These are phyloP conservation scores for Strigamia transsilvanica DNA, from an alignment of 2,888 invertebrate species.

Conservation along the genomic window DNA sequence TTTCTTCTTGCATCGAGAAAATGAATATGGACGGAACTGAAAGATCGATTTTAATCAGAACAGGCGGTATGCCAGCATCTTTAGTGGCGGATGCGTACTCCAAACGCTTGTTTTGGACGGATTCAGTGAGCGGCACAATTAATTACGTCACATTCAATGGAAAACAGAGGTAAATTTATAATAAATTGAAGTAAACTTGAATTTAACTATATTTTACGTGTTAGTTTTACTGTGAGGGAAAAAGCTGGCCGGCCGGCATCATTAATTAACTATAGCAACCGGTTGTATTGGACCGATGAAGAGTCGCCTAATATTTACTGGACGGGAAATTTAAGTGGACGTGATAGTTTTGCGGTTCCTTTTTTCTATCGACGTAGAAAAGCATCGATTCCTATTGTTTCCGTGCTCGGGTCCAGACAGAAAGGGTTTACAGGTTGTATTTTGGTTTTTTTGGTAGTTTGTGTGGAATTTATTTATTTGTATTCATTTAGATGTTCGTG, in stretches of 20 bases:
- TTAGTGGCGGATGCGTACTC: conserved; percentile 55
- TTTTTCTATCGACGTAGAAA: neutral
- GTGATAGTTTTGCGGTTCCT: neutral
- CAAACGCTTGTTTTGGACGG: conserved; percentile 58
- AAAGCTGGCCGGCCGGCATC: conserved; percentile 56
- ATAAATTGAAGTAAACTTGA: conserved; percentile 29
- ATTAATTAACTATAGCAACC: conserved; percentile 55
- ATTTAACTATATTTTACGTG: neutral
- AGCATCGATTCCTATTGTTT: conserved; percentile 43
- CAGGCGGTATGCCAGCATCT: conserved; percentile 54
- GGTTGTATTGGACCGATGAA: conserved; percentile 58
- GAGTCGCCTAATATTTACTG: conserved; percentile 17
- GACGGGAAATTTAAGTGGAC: neutral
- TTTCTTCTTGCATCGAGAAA: conserved; percentile 69
- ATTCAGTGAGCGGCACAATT: conserved; percentile 56
- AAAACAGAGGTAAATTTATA: conserved; percentile 43
- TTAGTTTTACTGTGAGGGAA: neutral
- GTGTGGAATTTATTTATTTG: neutral
- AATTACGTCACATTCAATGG: conserved; percentile 55
- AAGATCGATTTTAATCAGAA: conserved; percentile 59
- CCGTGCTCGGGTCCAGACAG: neutral
- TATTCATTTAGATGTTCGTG: neutral
- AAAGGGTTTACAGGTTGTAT: neutral
- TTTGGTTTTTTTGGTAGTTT: neutral
- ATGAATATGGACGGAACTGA: conserved; percentile 74